A percentile compares a stretch with the other conserved stretches of the same genome.
These are phyloP conservation scores for Sternarchorhynchus goeldii DNA, from an alignment of 2,797 vertebrate species.

Conservation along the genomic window DNA sequence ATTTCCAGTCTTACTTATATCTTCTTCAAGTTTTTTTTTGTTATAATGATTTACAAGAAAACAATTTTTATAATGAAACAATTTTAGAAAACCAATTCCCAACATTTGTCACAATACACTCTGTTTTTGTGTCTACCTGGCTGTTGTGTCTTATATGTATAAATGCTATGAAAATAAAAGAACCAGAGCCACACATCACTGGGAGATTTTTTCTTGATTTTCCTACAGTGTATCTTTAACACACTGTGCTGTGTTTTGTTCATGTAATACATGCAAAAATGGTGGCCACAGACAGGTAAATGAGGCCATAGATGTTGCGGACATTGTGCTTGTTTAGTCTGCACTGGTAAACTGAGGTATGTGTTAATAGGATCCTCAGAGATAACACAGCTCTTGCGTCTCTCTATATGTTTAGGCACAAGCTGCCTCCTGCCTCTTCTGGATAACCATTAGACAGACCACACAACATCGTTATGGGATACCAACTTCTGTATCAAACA, in stretches of 20 bases:
- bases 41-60: no score
- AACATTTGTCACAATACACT: no score
- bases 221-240: not conserved
- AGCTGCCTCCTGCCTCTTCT: conserved; percentile 23
- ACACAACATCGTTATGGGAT: conserved; percentile 56
- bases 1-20: no score
- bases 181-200: not conserved
- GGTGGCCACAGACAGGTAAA: not conserved
- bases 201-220: not conserved
- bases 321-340: conserved; percentile 28
- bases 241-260: not conserved
- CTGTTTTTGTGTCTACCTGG: no score
- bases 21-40: no score
- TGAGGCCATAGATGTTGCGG: conserved; percentile 20
- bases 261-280: not conserved
- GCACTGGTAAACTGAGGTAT: conserved; percentile 24
- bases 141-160: not conserved
- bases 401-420: conserved; percentile 37
- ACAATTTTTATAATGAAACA: no score
- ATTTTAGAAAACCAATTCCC: no score
- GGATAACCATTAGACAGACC: conserved; percentile 80
- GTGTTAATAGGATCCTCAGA: conserved; percentile 50
- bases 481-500: conserved; percentile 75
- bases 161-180: not conserved
- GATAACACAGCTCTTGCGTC: conserved; percentile 26